Conservation (phyloP, 2,113 vertebrate species). For the Peromyscus leucopus region DNA sequence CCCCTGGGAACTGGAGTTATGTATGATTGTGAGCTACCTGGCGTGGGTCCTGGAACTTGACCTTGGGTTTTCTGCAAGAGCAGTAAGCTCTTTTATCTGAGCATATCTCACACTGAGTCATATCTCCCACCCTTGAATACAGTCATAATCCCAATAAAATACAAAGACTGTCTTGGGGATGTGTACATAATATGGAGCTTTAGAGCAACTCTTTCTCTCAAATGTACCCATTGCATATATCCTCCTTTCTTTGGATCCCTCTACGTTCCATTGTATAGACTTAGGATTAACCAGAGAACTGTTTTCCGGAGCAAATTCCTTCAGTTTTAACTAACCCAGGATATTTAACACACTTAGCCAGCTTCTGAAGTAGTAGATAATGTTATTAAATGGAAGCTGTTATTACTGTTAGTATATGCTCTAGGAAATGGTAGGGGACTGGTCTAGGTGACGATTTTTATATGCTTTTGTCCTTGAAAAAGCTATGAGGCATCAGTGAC, state of each 20-base stretch:
- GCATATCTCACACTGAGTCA: background rate
- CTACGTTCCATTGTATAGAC: background rate
- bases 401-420: slow-evolving; percentile 13
- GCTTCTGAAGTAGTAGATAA: background rate
- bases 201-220: background rate
- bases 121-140: background rate
- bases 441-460: slow-evolving; percentile 1
- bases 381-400: slow-evolving; percentile 31
- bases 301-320: slow-evolving; percentile 22
- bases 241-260: background rate
- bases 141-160: slow-evolving; percentile 10
- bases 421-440: slow-evolving; percentile 3
- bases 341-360: slow-evolving; percentile 49
- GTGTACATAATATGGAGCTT: background rate
- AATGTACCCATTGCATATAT: background rate
- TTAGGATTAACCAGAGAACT: background rate
- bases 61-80: background rate
- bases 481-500: background rate
- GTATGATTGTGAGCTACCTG: too few species aligned
- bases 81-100: background rate
- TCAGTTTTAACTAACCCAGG: slow-evolving; percentile 56
- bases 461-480: slow-evolving; percentile 48
- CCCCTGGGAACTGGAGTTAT: background rate
- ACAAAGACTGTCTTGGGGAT: background rate
- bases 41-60: too few species aligned